A percentile compares a stretch with the other conserved stretches of the same genome.
Evolutionary conservation across 2,113 vertebrate genomes (phyloP).

Genomic region (Gobiocypris rarus): DNA sequence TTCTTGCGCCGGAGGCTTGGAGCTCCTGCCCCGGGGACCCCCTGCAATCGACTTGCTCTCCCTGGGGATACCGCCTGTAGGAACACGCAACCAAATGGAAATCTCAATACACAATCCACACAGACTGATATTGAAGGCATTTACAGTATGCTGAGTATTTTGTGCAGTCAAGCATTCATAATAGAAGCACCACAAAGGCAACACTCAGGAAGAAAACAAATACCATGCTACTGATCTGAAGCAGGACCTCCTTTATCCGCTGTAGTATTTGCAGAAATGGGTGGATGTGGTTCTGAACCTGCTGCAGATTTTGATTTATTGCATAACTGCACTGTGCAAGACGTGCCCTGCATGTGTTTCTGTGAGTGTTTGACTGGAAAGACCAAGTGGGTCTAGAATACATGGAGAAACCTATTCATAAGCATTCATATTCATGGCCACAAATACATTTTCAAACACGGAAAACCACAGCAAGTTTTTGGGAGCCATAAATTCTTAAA

Average conservation of each 20-base stretch:
- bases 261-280: not conserved
- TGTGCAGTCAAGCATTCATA: conserved; percentile 71
- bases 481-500: too few relatives aligned
- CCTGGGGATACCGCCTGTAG: conserved; percentile 65
- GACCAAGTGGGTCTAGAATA: not conserved
- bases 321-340: not conserved
- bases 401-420: not conserved
- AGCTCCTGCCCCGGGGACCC: conserved; percentile 69
- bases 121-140: conserved; percentile 72
- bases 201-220: conserved; percentile 34
- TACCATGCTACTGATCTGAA: conserved; percentile 29
- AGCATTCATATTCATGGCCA: not conserved
- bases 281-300: conserved; percentile 27
- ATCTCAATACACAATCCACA: conserved; percentile 70
- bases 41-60: conserved; percentile 63
- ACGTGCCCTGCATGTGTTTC: conserved; percentile 2
- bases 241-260: conserved; percentile 16
- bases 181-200: conserved; percentile 60
- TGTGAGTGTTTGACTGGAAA: not conserved
- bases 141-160: conserved; percentile 75
- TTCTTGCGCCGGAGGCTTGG: conserved; percentile 66
- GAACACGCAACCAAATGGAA: conserved; percentile 75
- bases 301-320: conserved; percentile 28
- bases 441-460: not conserved
- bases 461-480: too few relatives aligned